Base-by-base conservation (phyloP, 2,888 invertebrate species). In the Tachina fera region DNA sequence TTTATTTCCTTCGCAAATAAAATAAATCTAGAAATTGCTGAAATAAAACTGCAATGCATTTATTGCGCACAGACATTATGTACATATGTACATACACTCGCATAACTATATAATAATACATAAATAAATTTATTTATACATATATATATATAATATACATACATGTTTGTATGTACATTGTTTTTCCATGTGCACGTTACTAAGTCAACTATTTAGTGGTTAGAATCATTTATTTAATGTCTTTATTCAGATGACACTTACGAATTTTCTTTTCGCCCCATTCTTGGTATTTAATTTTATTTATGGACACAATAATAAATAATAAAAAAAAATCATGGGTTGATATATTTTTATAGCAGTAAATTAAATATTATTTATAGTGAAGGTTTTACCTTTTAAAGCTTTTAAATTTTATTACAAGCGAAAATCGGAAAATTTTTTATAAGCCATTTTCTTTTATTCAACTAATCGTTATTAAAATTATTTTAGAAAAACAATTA, bases 41-140 rank as follows among this genome's bases (percentile, higher is more conserved):
- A 68, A 81, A 68, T 74, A 74, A 81, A 75, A 78, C 68, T 81
- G 77, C 74, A 78, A 70, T 85, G 81, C 81, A 78, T 81, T 85
- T 53, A 82, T 75, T 78, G 78, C 63, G 77, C 61, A 53, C 51
- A 41, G 11, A 58, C 16, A 61, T 16, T 9, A 53, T 53, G 14
- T 60, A 60, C 45, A 60, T 9, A 53, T 53, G 14, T 60, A 60
- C 45, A 60, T 41, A 31, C 39, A 61, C 11, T n/a, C 9, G 67
- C 11, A 49, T 16, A 31, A 31, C 6, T 31, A 31, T 31, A 31
- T 31, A 31, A 31, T 31, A 5, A 31, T 31, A 31, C 6, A 31
- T 31, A 31, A 31, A 31, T 31, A 43, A 39, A 19, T 49, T 14
- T 65, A 53, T 39, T 9, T 63, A 1, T 13, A 45, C 14, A 56